phyloP scores from a whole-genome alignment of 2,113 vertebrate species.

The Chloropsis hardwickii region DNA sequence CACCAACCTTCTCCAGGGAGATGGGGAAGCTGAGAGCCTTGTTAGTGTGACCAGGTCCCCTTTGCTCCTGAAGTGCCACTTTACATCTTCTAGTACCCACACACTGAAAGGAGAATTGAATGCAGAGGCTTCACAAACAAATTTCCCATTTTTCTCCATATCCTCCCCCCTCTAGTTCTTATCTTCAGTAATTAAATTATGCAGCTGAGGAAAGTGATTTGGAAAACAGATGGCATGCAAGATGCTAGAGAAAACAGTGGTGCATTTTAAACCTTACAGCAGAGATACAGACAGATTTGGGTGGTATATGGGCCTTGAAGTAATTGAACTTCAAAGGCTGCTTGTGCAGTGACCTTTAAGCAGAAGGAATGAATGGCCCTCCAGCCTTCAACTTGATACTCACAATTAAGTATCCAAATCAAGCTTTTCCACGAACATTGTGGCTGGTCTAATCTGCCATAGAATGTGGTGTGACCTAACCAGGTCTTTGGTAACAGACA shows the following conservation, averaged over 20 bases:
- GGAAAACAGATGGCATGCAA: constrained; percentile 56
- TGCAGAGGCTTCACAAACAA: not conserved
- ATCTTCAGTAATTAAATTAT: constrained; percentile 42
- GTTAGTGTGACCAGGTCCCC: not conserved
- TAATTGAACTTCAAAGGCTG: constrained; percentile 4
- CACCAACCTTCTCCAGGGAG: not conserved
- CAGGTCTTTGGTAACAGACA: not conserved
- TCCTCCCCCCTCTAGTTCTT: not conserved
- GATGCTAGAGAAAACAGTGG: not conserved
- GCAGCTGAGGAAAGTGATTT: constrained; percentile 27
- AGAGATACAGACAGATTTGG: not conserved
- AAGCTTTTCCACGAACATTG: not conserved
- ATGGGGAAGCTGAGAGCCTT: not conserved
- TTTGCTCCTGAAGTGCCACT: not conserved
- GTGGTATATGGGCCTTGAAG: not conserved
- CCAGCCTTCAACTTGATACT: not conserved
- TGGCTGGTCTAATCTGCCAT: not conserved
- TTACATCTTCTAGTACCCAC: not conserved
- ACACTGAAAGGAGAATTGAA: not conserved
- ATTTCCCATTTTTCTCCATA: not conserved
- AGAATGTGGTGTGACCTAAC: not conserved
- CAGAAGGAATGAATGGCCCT: not conserved
- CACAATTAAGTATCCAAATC: not conserved
- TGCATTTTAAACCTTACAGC: not conserved
- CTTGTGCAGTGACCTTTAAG: not conserved